phyloP scores from a whole-genome alignment of 30 jellyfish, hydroid and myxozoan genomes.

The Nemopilema nomurai region DNA sequence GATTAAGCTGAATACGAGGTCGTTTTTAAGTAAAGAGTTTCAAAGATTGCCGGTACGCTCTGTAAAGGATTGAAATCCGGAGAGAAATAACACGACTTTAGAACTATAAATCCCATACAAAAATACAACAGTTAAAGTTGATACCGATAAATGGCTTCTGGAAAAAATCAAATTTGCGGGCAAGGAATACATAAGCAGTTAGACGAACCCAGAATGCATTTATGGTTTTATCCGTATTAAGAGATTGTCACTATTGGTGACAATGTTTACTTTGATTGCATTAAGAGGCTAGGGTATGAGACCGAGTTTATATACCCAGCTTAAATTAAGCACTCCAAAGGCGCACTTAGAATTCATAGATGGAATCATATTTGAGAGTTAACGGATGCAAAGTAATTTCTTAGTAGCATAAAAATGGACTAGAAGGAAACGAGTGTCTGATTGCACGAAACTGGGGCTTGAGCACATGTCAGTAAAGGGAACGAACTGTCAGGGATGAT shows the following conservation, averaged over 20 bases:
- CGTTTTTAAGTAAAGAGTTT: neutral
- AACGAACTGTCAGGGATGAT: neutral
- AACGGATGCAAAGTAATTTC: neutral
- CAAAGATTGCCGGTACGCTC: neutral
- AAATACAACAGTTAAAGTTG: neutral
- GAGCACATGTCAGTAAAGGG: neutral
- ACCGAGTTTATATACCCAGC: neutral
- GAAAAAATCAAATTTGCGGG: neutral
- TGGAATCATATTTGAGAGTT: neutral
- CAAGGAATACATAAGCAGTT: neutral
- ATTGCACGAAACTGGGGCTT: neutral
- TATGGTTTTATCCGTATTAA: slow-evolving; percentile 1
- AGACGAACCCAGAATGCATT: neutral
- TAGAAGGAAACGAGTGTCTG: neutral
- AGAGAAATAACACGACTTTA: neutral
- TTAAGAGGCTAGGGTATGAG: slow-evolving; percentile 16
- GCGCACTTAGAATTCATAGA: neutral
- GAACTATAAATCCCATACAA: neutral
- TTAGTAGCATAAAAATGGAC: neutral
- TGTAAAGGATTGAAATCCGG: neutral
- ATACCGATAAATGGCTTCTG: neutral
- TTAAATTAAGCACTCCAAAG: neutral
- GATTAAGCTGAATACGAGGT: neutral
- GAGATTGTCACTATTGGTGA: slow-evolving; percentile 17
- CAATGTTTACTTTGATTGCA: slow-evolving; percentile 17